Percentiles rank a stretch among this genome's conserved stretches.
Conservation (phyloP, 1,140 invertebrate genomes). For the Habropoda laboriosa region DNA sequence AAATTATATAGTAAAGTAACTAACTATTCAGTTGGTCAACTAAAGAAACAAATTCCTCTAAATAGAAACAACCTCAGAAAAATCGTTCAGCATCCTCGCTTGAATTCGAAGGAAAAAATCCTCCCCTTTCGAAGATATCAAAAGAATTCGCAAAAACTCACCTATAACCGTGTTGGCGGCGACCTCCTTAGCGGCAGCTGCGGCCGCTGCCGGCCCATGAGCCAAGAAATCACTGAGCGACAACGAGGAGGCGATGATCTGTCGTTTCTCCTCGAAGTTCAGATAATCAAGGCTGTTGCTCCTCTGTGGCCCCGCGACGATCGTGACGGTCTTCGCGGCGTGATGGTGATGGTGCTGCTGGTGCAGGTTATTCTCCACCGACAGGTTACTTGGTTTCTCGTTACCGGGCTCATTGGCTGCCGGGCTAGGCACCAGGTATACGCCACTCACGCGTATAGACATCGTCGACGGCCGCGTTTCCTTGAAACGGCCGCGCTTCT, state of each 20-base stretch:
- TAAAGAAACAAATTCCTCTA: too few species aligned
- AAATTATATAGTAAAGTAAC: too few species aligned
- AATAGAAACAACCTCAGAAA: too few species aligned
- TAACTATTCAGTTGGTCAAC: too few species aligned
- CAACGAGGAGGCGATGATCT: conserved; percentile 92
- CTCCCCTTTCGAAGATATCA: too few species aligned
- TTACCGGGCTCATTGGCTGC: conserved; percentile 63
- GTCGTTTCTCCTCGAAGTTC: conserved; percentile 94
- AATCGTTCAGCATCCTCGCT: too few species aligned
- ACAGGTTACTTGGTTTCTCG: conserved; percentile 64
- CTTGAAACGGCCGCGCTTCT: conserved; percentile 58
- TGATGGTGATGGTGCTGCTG: conserved; percentile 76
- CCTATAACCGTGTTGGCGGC: conserved; percentile 82
- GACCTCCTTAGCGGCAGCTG: conserved; percentile 83
- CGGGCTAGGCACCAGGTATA: conserved; percentile 76
- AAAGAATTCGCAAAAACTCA: conserved; percentile 63
- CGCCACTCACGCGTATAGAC: conserved; percentile 80
- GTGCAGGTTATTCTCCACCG: conserved; percentile 58
- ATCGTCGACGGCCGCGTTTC: conserved; percentile 64
- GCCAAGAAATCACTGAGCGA: conserved; percentile 93
- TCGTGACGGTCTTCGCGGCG: conserved; percentile 84
- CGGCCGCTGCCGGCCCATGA: conserved; percentile 84
- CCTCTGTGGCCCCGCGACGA: conserved; percentile 85
- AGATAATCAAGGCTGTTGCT: conserved; percentile 94
- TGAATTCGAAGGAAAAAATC: too few species aligned